These are phyloP conservation scores for Drosophila seguyi DNA, from an alignment of 1,140 invertebrate genomes.

Conservation along the genomic window DNA sequence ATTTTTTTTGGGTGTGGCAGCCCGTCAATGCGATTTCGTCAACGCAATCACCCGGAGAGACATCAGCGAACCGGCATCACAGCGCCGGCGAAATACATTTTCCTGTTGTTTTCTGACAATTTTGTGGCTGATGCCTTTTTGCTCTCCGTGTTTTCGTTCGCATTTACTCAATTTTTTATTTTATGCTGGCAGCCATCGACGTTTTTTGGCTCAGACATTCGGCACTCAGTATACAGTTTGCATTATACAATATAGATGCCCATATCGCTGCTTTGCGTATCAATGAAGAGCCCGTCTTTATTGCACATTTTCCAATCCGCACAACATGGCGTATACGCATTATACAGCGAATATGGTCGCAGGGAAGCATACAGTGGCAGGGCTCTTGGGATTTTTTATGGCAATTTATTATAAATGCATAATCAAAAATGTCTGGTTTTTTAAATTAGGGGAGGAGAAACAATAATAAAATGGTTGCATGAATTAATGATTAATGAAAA, in stretches of 20 bases:
- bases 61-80: conserved; percentile 40
- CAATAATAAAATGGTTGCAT: not conserved
- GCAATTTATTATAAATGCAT: conserved; percentile 15
- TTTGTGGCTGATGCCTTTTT: conserved; percentile 46
- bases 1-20: too few relatives aligned
- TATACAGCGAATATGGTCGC: conserved; percentile 28
- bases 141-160: conserved; percentile 16
- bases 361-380: conserved; percentile 18
- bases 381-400: conserved; percentile 1
- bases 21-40: conserved; percentile 76
- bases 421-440: not conserved
- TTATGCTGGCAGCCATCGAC: conserved; percentile 5
- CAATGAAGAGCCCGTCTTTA: conserved; percentile 75
- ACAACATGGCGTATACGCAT: conserved; percentile 54
- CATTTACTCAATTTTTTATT: not conserved
- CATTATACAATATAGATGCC: conserved; percentile 53
- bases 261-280: conserved; percentile 74
- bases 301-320: conserved; percentile 69
- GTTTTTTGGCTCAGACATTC: conserved; percentile 34
- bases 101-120: conserved; percentile 59
- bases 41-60: conserved; percentile 64
- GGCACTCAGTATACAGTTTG: conserved; percentile 50
- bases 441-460: not conserved
- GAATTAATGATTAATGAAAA: not conserved
- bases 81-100: conserved; percentile 54